phyloP scores from a whole-genome alignment of 2,797 vertebrate genomes.

The Trachurus trachurus region DNA sequence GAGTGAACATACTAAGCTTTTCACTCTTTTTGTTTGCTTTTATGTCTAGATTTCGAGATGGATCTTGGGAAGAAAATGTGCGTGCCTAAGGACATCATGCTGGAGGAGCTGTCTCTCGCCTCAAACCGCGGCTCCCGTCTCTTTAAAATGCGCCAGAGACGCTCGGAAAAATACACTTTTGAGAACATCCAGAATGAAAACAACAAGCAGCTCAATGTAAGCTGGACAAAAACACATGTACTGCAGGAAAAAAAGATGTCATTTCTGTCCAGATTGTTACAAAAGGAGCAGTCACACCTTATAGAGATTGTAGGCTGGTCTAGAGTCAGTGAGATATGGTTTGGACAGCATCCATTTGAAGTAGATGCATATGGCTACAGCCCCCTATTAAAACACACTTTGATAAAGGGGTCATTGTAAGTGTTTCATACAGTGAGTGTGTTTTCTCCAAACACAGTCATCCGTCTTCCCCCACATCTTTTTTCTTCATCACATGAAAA shows the following conservation, averaged over 20 bases:
- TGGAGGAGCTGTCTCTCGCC: conserved; percentile 93
- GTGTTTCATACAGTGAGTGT: not conserved
- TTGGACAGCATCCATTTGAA: not conserved
- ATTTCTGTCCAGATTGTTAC: not conserved
- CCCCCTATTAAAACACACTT: not conserved
- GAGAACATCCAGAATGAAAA: conserved; percentile 91
- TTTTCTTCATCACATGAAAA: conserved; percentile 31
- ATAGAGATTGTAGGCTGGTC: too few species aligned
- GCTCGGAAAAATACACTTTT: conserved; percentile 98
- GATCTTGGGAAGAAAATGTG: conserved; percentile 95
- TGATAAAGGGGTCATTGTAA: not conserved
- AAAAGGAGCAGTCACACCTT: too few species aligned
- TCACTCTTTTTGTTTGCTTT: conserved; percentile 22
- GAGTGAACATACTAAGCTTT: conserved; percentile 5
- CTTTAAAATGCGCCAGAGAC: conserved; percentile 95
- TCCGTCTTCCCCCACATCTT: conserved; percentile 22
- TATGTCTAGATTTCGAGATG: conserved; percentile 84
- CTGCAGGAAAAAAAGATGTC: not conserved
- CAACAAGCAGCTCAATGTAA: conserved; percentile 89
- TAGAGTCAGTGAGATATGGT: too few species aligned
- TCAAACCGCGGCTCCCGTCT: conserved; percentile 95
- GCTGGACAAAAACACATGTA: conserved; percentile 55
- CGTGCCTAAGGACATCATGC: conserved; percentile 95
- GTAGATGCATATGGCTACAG: not conserved
- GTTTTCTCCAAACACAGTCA: conserved; percentile 21